Percentiles rank a stretch among this genome's conserved stretches.
These are phyloP conservation scores for Scleropages formosus DNA, from an alignment of 2,797 vertebrate genomes.

Conservation along the genomic window DNA sequence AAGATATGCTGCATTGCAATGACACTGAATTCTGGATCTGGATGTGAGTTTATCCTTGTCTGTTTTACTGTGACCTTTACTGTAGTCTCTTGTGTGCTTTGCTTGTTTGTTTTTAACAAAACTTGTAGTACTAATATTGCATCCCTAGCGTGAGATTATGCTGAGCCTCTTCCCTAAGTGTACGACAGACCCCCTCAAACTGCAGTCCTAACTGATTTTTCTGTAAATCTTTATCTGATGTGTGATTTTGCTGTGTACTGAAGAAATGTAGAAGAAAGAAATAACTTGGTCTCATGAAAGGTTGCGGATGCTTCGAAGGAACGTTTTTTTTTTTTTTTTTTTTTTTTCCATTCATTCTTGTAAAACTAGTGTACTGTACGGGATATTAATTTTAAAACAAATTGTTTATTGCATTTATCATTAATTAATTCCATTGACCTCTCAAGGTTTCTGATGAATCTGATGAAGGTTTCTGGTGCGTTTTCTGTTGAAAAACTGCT, in stretches of 20 bases:
- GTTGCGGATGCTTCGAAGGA: background rate
- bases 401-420: too few relatives aligned
- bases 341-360: too few relatives aligned
- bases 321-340: background rate
- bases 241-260: constrained; percentile 16
- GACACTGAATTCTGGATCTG: background rate
- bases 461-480: too few relatives aligned
- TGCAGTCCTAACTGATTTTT: constrained; percentile 8
- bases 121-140: background rate
- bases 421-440: too few relatives aligned
- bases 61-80: too few relatives aligned
- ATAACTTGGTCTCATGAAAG: background rate
- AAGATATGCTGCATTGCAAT: background rate
- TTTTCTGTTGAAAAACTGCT: too few relatives aligned
- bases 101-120: background rate
- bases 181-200: background rate
- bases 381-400: too few relatives aligned
- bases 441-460: too few relatives aligned
- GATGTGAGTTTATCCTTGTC: too few relatives aligned
- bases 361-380: too few relatives aligned
- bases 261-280: background rate
- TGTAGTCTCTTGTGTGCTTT: background rate
- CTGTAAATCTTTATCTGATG: background rate
- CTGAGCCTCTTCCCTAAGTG: background rate
- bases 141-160: background rate